Evolutionary conservation across 2,888 invertebrate species (phyloP).

Genomic region (Trichogramma dendrolimi): DNA sequence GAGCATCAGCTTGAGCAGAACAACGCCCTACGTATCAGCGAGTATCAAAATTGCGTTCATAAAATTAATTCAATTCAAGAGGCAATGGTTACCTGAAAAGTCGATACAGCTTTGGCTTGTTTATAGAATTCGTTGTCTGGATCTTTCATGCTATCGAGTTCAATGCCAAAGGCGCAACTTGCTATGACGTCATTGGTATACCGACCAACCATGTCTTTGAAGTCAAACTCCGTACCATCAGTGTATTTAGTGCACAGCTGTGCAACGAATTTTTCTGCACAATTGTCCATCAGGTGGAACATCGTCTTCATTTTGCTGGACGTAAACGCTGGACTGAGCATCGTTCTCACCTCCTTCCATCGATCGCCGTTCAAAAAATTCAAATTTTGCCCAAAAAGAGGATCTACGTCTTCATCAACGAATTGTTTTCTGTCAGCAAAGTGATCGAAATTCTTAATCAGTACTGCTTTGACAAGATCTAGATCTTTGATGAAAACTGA

Average conservation of each 20-base stretch:
- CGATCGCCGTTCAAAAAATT: conserved; percentile 46
- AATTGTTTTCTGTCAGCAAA: conserved; percentile 40
- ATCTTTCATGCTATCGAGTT: conserved; percentile 37
- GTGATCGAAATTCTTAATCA: conserved; percentile 41
- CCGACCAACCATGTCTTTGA: conserved; percentile 37
- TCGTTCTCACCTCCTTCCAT: conserved; percentile 55
- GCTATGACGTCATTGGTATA: conserved; percentile 30
- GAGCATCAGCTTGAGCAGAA: conserved; percentile 28
- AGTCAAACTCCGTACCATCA: conserved; percentile 28
- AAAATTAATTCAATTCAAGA: not conserved
- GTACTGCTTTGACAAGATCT: conserved; percentile 41
- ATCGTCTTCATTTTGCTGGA: conserved; percentile 57
- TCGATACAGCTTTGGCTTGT: conserved; percentile 24
- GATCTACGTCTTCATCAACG: conserved; percentile 32
- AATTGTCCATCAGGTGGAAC: conserved; percentile 52
- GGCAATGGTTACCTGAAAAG: conserved; percentile 9
- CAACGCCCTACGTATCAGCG: conserved; percentile 2
- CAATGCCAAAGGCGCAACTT: conserved; percentile 35
- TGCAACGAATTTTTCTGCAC: conserved; percentile 39
- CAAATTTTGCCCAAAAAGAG: conserved; percentile 34
- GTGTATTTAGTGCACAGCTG: conserved; percentile 5
- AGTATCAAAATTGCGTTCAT: not conserved
- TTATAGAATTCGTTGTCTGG: conserved; percentile 39
- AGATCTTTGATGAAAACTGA: conserved; percentile 39
- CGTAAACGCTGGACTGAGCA: conserved; percentile 58